phyloP scores from a whole-genome alignment of 2,113 vertebrate genomes.

The Donacobius atricapilla region DNA sequence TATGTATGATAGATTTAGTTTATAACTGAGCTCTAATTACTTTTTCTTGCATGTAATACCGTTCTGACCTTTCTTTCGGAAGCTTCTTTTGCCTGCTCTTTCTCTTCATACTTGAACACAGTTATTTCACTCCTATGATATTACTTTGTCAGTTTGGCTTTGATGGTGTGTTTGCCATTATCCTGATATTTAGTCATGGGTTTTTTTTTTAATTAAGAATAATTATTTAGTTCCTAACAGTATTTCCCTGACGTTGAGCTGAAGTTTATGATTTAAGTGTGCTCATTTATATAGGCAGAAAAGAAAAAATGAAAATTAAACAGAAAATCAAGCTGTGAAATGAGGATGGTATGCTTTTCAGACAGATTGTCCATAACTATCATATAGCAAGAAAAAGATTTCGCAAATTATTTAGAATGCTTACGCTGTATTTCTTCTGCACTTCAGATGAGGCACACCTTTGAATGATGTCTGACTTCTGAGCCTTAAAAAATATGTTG shows the following conservation, averaged over 20 bases:
- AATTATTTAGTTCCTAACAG: background rate
- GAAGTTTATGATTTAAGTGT: background rate
- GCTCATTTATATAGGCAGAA: background rate
- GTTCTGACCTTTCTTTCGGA: background rate
- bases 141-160: background rate
- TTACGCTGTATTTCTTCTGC: background rate
- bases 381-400: background rate
- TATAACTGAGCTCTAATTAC: background rate
- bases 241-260: background rate
- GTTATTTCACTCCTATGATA: background rate
- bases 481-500: background rate
- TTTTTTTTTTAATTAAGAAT: background rate
- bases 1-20: background rate
- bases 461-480: background rate
- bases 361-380: background rate
- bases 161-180: background rate
- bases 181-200: background rate
- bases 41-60: background rate
- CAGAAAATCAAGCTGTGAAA: background rate
- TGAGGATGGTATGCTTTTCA: background rate
- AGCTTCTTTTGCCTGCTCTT: background rate
- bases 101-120: background rate
- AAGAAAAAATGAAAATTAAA: background rate
- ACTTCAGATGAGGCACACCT: background rate
- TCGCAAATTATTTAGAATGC: background rate